Conservation (phyloP, 2,113 vertebrate genomes). For the Rhinolophus ferrumequinum region DNA sequence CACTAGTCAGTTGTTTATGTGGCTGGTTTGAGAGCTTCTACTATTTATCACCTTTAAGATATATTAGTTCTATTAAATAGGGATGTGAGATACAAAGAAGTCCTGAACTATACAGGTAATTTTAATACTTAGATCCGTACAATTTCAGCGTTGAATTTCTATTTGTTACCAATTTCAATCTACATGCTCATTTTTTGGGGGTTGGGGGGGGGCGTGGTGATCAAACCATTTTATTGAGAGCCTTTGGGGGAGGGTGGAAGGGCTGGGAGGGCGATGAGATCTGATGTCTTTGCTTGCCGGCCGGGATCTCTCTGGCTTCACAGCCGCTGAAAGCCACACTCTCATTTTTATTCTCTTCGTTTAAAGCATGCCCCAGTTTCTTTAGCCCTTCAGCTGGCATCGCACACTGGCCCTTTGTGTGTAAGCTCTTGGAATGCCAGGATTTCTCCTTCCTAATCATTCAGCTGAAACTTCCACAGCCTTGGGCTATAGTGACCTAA, state of each 20-base stretch:
- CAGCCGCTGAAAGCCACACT: too few species aligned
- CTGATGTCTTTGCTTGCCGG: too few species aligned
- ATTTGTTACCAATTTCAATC: not conserved
- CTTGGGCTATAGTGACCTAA: not conserved
- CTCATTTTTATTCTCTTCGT: not conserved
- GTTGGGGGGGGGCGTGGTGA: too few species aligned
- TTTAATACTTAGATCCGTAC: not conserved
- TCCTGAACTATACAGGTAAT: not conserved
- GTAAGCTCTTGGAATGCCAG: not conserved
- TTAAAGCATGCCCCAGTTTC: constrained; percentile 33
- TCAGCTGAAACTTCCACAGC: not conserved
- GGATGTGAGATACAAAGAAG: not conserved
- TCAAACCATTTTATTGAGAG: too few species aligned
- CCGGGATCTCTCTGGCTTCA: too few species aligned
- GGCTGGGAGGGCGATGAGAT: too few species aligned
- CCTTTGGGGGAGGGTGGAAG: too few species aligned
- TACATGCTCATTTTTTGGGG: not conserved
- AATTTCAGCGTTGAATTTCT: constrained; percentile 7
- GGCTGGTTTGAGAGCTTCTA: not conserved
- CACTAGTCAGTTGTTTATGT: not conserved
- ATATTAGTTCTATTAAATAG: not conserved
- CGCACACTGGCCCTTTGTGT: not conserved
- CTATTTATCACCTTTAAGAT: not conserved
- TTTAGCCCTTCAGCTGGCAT: not conserved
- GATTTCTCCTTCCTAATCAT: not conserved